Percentiles rank a stretch among this genome's conserved stretches.
Conservation (phyloP, 2,113 vertebrate species). For the Prinia subflava region DNA sequence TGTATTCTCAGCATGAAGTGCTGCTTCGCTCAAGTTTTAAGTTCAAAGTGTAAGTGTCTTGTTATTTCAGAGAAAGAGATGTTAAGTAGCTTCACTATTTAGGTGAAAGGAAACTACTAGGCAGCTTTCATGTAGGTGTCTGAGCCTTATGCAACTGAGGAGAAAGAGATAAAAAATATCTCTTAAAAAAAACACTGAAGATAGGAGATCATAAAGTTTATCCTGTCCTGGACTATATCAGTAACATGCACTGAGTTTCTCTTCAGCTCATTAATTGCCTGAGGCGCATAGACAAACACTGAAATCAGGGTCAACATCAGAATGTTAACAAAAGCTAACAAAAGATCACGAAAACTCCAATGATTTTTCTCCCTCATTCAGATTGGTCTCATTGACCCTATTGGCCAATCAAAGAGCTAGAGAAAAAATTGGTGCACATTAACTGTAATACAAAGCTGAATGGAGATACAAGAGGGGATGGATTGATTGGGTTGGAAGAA, state of each 20-base stretch:
- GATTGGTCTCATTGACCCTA: not conserved
- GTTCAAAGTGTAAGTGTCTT: constrained; percentile 21
- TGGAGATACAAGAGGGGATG: not conserved
- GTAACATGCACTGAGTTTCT: not conserved
- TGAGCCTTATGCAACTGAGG: too few species aligned
- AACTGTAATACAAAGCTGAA: not conserved
- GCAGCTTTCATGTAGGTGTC: not conserved
- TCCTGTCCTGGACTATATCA: not conserved
- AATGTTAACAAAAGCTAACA: not conserved
- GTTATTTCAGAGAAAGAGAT: not conserved
- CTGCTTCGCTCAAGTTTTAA: not conserved
- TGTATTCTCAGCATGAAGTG: constrained; percentile 32
- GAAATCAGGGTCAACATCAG: not conserved
- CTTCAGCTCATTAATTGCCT: not conserved
- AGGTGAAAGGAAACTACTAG: not conserved
- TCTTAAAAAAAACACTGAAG: not conserved
- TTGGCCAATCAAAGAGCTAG: not conserved
- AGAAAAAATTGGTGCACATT: not conserved
- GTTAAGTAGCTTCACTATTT: not conserved
- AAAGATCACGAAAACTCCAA: not conserved
- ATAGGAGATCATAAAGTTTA: not conserved
- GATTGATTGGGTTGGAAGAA: not conserved
- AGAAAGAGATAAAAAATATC: not conserved
- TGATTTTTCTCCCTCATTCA: not conserved
- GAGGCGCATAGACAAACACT: not conserved